Conservation (phyloP, 2,113 vertebrate species). For the Centropus unirufus region DNA sequence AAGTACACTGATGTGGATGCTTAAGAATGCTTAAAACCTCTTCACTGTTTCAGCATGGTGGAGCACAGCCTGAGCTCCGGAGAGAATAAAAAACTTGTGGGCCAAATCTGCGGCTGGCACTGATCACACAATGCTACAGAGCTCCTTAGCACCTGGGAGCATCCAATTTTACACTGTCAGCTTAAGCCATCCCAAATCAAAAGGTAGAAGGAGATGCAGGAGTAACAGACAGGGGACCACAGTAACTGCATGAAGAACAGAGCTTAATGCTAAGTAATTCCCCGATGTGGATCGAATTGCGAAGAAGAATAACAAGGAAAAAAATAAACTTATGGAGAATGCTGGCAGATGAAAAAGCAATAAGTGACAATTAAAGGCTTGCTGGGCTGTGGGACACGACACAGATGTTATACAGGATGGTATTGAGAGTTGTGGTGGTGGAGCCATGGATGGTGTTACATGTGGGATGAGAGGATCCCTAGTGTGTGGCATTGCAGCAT, state of each 20-base stretch:
- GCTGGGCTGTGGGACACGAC: not conserved
- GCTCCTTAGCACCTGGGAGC: accelerated
- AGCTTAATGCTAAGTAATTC: not conserved
- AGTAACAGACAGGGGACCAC: accelerated
- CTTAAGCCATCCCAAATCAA: not conserved
- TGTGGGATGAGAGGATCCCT: not conserved
- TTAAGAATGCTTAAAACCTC: not conserved
- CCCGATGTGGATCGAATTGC: not conserved
- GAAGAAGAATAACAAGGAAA: not conserved
- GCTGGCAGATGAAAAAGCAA: not conserved
- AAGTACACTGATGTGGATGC: not conserved
- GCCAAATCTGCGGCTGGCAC: not conserved
- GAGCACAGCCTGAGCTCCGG: not conserved
- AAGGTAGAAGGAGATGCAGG: not conserved
- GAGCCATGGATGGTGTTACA: not conserved
- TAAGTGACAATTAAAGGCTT: not conserved
- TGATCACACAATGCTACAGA: accelerated
- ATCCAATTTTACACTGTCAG: accelerated
- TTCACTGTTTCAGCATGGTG: not conserved
- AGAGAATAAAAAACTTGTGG: not conserved
- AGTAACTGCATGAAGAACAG: not conserved
- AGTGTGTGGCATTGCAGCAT: accelerated
- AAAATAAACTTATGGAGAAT: not conserved
- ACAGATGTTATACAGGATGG: too few relatives aligned
- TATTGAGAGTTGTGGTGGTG: accelerated